Evolutionary conservation across 2,797 vertebrate genomes (phyloP).

Genomic region (Coendou prehensilis): DNA sequence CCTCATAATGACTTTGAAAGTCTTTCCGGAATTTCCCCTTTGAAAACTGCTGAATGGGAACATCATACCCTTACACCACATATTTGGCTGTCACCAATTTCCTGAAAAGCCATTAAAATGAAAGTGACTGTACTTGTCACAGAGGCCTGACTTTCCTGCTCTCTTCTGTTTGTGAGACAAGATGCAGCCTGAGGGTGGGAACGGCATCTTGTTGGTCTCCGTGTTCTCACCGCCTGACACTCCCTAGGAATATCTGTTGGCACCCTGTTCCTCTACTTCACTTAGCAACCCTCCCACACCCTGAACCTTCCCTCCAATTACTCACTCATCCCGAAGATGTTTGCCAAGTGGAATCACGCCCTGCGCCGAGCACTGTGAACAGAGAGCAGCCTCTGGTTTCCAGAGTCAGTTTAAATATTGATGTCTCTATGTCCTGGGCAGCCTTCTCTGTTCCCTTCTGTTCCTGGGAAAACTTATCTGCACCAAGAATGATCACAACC

Average conservation of each 20-base stretch:
- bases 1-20: not conserved
- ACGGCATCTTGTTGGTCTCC: accelerated
- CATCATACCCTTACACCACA: not conserved
- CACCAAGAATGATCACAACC: not conserved
- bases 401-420: not conserved
- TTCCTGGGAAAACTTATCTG: not conserved
- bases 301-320: not conserved
- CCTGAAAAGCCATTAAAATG: not conserved
- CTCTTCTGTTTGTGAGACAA: not conserved
- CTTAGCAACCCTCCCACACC: not conserved
- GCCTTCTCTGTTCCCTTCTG: not conserved
- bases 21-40: conserved; percentile 8
- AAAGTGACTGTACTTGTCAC: accelerated
- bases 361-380: not conserved
- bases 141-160: not conserved
- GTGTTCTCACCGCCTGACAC: not conserved
- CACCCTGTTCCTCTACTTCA: not conserved
- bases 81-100: not conserved
- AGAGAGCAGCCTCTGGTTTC: not conserved
- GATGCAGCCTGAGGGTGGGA: not conserved
- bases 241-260: not conserved
- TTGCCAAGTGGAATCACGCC: not conserved
- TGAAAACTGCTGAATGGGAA: not conserved
- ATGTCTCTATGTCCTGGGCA: not conserved
- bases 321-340: not conserved